phyloP scores from a whole-genome alignment of 2,797 vertebrate genomes.

The Orestias chungarensis region DNA sequence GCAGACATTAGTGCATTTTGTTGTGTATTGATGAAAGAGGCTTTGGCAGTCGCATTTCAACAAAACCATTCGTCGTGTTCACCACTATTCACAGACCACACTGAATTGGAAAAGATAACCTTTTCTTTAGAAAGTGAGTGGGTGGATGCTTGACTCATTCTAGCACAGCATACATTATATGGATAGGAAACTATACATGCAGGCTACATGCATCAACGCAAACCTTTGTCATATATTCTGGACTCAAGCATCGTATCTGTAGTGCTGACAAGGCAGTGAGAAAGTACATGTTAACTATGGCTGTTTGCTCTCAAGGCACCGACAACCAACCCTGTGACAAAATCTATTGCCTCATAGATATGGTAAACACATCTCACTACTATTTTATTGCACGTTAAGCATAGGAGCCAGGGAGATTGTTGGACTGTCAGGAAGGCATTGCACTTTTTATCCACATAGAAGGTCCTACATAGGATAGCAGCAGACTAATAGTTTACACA shows the following conservation, averaged over 20 bases:
- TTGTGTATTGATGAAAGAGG: constrained; percentile 18
- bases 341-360: constrained; percentile 7
- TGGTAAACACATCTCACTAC: constrained; percentile 7
- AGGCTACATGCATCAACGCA: too few species aligned
- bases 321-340: constrained; percentile 6
- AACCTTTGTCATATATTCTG: constrained; percentile 12
- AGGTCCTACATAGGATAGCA: constrained; percentile 61
- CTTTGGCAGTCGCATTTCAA: constrained; percentile 34
- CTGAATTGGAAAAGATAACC: constrained; percentile 21
- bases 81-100: constrained; percentile 12
- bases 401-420: constrained; percentile 42
- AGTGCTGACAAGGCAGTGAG: constrained; percentile 5
- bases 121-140: constrained; percentile 37
- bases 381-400: constrained; percentile 15
- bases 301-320: neutral
- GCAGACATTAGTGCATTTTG: constrained; percentile 23
- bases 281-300: neutral
- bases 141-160: constrained; percentile 55
- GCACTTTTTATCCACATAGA: constrained; percentile 58
- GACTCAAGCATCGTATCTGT: constrained; percentile 16
- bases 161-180: constrained; percentile 52
- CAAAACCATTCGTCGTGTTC: constrained; percentile 24
- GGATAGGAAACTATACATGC: constrained; percentile 32
- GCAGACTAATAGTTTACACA: constrained; percentile 70
- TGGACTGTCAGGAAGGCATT: constrained; percentile 23